Evolutionary conservation across 2,113 vertebrate genomes (phyloP), one percentile per base, ranked within the genome.

Genomic region (Chaenocephalus aceratus): DNA sequence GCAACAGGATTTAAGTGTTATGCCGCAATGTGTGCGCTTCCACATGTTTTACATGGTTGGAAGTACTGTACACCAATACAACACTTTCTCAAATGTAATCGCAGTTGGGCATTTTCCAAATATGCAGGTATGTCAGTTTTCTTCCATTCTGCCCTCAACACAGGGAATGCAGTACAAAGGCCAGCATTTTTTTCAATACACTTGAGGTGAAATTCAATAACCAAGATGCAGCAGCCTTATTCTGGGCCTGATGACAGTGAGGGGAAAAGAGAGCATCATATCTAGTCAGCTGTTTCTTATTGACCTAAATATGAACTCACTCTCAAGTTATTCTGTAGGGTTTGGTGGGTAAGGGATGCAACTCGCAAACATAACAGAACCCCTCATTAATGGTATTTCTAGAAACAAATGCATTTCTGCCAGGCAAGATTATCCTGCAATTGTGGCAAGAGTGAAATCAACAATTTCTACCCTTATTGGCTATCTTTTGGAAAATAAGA

Each of bases 351-450:
- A 79, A 65, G 48, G 8, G 58, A 83, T 75, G 82, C 56, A 83
- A 69, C 67, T 58, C 57, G 51, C 68, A 88, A 82, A 90, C 66
- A 83, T 75, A 89, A 83, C 72, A 75, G 58, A 90, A 88, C 78
- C 63, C 63, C 77, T 93, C 86, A 93, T 92, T 91, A 91, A 86
- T 79, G 30, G 21, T 92, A 93, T 92, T 92, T 94, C 91, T 91
- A 88, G 86, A 73, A 84, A 84, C 87, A 90, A 80, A 90, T 49
- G 14, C 21, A 75, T 69, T 83, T 83, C 53, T 77, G 73, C 68
- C 61, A 80, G 72, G 11, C 58, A 49, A 26, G 58, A 59, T 87
- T 83, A 88, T 90, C 79, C 75, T 81, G 49, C 72, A 81, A 65
- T 81, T 87, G 76, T 73, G 81, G 87, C 54, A 10, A 67, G 48